These are phyloP conservation scores for Alosa sapidissima DNA, from an alignment of 2,797 vertebrate genomes.

Conservation along the genomic window DNA sequence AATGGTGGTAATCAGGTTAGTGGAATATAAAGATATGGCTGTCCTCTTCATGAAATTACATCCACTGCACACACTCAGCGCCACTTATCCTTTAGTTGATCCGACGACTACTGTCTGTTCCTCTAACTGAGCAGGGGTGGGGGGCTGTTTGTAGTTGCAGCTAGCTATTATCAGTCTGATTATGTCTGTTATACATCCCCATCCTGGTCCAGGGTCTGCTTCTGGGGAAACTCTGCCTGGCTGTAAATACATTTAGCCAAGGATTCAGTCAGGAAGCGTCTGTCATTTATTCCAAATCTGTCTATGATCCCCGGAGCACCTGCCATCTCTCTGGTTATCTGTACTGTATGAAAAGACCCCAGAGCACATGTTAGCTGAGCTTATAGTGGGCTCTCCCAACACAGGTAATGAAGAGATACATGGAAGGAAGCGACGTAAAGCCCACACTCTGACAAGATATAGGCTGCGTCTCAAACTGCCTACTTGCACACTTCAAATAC, in stretches of 20 bases:
- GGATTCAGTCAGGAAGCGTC: constrained; percentile 58
- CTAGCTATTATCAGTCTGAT: constrained; percentile 64
- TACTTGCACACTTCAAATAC: too few relatives aligned
- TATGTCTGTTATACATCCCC: constrained; percentile 55
- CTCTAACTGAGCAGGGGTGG: constrained; percentile 68
- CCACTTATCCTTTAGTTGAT: constrained; percentile 69
- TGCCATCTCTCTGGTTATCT: constrained; percentile 49
- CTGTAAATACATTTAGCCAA: constrained; percentile 48
- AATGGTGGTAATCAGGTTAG: constrained; percentile 77
- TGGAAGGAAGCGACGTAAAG: too few relatives aligned
- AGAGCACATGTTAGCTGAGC: neutral
- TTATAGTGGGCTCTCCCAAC: too few relatives aligned
- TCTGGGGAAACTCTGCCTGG: neutral
- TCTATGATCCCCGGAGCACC: constrained; percentile 52
- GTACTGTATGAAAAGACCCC: constrained; percentile 34
- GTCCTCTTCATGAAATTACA: constrained; percentile 74
- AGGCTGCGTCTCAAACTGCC: too few relatives aligned
- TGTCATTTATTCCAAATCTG: constrained; percentile 61
- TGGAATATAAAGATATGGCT: constrained; percentile 66
- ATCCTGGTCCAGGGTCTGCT: neutral
- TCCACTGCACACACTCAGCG: constrained; percentile 69
- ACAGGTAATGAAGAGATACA: too few relatives aligned
- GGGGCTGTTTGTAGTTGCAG: constrained; percentile 31
- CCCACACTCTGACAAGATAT: too few relatives aligned
- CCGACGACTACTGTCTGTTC: constrained; percentile 66